phyloP scores from a whole-genome alignment of 2,113 vertebrate species.

The Megaceryle maxima region DNA sequence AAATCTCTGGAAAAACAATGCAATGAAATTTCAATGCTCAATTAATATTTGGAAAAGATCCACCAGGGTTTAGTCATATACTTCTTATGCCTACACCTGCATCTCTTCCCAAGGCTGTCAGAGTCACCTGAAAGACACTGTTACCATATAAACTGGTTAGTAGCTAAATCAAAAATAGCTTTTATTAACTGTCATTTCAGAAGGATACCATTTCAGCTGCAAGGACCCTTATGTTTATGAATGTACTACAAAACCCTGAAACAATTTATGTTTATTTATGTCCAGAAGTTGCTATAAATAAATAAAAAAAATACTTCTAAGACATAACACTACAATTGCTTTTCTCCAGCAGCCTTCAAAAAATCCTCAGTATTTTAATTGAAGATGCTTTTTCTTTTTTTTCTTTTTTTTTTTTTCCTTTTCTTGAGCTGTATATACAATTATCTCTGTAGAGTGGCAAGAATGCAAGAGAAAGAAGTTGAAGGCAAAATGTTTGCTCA shows the following conservation, averaged over 20 bases:
- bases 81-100: background rate
- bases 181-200: constrained; percentile 42
- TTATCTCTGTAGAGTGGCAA: background rate
- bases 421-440: background rate
- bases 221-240: constrained; percentile 38
- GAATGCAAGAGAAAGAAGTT: background rate
- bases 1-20: background rate
- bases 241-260: background rate
- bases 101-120: background rate
- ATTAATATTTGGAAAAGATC: background rate
- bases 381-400: background rate
- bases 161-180: constrained; percentile 3
- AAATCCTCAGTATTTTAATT: constrained; percentile 2
- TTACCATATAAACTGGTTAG: background rate
- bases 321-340: background rate
- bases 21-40: background rate
- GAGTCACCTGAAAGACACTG: background rate
- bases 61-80: background rate
- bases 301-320: background rate
- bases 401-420: background rate
- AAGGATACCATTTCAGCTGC: constrained; percentile 24
- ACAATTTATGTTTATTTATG: constrained; percentile 35
- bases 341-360: constrained; percentile 21
- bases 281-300: background rate
- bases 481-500: constrained; percentile 42